Evolutionary conservation across 2,113 vertebrate species (phyloP), one percentile per base, ranked within the genome.

Genomic region (Colaptes auratus): DNA sequence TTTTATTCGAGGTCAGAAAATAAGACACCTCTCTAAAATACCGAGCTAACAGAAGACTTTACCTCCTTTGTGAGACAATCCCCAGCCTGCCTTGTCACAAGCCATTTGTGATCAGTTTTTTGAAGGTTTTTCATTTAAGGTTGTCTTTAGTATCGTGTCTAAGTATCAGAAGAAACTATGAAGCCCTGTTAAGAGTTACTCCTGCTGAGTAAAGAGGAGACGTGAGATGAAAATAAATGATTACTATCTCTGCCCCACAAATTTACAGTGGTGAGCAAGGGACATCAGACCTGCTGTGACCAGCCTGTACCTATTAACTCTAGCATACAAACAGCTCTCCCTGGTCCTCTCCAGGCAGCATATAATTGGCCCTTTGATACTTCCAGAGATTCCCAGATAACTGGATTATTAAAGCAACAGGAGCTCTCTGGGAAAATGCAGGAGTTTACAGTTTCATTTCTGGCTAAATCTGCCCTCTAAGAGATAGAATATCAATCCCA

Each of bases 321-420:
- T 55, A 71, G 73, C 74, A 88, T 42, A 76, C 86, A 96, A 59
- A 3, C 63, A 90, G 65, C 80, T 73, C 90, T 89, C 86, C 42
- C 30, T 35, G 71, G 42, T 72, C 86, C 63, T 88, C 69, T 64
- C 24, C 28, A 81, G 83, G 90, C 61, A 77, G 66, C 35, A 61
- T 46, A 30, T n/a, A 82, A 78, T 64, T 80, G 85, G 92, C 79
- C 82, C 91, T 88, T 60, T 72, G 86, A 91, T 84, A 93, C 56
- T 63, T 61, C 35, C 83, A 85, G 90, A 84, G 56, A 85, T 61
- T 82, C 88, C 78, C 80, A 81, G 79, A 78, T 90, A 85, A 84
- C 58, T 15, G 74, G 72, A 86, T 86, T 77, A 87, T 82, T 92
- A 86, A 67, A 96, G 86, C 70, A 82, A 86, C 50, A 69, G 90